phyloP scores from a whole-genome alignment of 2,888 invertebrate genomes.

The Allygus modestus region DNA sequence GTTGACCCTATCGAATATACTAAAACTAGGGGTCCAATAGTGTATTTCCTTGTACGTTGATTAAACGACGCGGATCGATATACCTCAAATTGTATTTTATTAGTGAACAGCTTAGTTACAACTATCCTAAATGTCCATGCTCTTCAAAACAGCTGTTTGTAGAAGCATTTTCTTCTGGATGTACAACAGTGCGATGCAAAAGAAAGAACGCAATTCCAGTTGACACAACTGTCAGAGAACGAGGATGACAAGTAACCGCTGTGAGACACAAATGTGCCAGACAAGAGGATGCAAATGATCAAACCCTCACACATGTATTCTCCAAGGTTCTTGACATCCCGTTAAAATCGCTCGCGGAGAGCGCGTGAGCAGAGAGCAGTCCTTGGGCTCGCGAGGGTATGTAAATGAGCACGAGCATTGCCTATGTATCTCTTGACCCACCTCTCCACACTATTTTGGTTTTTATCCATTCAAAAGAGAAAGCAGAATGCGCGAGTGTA shows the following conservation, averaged over 20 bases:
- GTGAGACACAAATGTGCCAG: not conserved
- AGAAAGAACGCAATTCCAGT: no score
- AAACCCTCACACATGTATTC: not conserved
- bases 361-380: not conserved
- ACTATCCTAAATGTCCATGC: no score
- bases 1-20: no score
- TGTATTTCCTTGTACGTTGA: no score
- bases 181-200: no score
- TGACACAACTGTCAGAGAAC: no score
- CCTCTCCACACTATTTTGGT: constrained; percentile 11
- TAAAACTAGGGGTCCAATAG: no score
- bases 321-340: not conserved
- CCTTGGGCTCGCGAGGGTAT: not conserved
- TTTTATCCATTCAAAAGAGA: constrained; percentile 20
- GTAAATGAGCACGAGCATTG: constrained; percentile 6
- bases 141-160: no score
- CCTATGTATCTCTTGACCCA: constrained; percentile 18
- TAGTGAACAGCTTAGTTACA: no score
- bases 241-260: not conserved
- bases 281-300: not conserved
- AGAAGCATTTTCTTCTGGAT: no score
- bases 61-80: no score
- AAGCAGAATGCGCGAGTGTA: not conserved
- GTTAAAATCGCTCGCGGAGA: constrained; percentile 1
- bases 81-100: no score